Percentiles rank a stretch among this genome's conserved stretches.
These are phyloP conservation scores for Lophura swinhoii DNA, from an alignment of 2,797 vertebrate species.

Conservation along the genomic window DNA sequence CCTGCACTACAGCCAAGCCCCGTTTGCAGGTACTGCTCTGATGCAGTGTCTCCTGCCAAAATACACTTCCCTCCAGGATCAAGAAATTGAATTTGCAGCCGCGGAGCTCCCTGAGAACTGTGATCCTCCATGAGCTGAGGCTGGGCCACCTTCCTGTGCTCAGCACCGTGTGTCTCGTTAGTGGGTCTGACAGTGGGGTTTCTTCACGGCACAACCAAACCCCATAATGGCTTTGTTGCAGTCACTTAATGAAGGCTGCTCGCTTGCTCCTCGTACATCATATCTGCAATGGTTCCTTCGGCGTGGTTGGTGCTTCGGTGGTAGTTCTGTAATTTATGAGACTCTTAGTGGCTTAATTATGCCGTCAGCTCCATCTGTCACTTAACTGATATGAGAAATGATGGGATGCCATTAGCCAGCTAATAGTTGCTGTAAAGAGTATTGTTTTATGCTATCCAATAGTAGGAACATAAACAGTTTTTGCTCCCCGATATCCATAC, in stretches of 20 bases:
- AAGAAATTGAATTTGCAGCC: background rate
- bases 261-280: background rate
- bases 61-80: background rate
- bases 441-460: slow-evolving; percentile 72
- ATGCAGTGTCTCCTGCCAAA: background rate
- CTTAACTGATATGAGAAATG: slow-evolving; percentile 73
- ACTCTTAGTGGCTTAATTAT: slow-evolving; percentile 76
- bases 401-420: slow-evolving; percentile 69
- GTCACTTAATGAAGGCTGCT: slow-evolving; percentile 21
- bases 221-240: background rate
- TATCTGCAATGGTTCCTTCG: background rate
- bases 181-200: background rate
- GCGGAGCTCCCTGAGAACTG: accelerated
- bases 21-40: accelerated
- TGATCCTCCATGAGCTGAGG: accelerated
- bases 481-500: slow-evolving; percentile 29
- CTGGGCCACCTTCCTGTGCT: background rate
- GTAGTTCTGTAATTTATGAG: slow-evolving; percentile 72
- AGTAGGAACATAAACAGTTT: slow-evolving; percentile 55
- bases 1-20: background rate
- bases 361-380: slow-evolving; percentile 68
- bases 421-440: slow-evolving; percentile 76
- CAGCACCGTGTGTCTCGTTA: background rate
- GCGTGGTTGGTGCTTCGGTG: slow-evolving; percentile 5
- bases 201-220: background rate